Base-by-base conservation (phyloP, 2,797 vertebrate species). In the Naso thynnoides region DNA sequence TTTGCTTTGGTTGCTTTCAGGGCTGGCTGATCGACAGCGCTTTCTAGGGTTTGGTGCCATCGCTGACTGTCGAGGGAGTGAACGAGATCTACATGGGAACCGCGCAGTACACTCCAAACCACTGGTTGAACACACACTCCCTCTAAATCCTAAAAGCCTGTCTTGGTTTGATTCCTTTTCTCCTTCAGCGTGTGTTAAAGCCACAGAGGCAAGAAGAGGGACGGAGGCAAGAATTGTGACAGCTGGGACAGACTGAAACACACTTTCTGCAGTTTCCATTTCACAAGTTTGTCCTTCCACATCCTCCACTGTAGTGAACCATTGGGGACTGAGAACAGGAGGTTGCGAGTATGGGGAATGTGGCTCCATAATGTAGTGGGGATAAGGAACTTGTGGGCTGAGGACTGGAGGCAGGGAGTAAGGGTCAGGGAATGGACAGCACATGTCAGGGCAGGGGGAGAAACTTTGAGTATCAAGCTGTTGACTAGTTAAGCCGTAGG, bases 311-410 rank as follows among this genome's bases (percentile, higher is more conserved):
- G 38, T 19, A 3, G 31, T n/a, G 57, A 29, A 80, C 23, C 2
- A 45, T 15, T 89, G 86, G 66, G 89, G 92, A 70, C 88, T 91
- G 73, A 94, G 92, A 52, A 89, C 50, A 21, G 91, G 91, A 7
- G 89, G 90, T 1, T 92, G 90, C 0, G 79, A 85, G 49, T 90
- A 89, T 0, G 26, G 44, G 49, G 72, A 76, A 53, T 76, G 55
- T 0, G 33, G 19, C 21, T 87, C 80, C 38, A 55, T 41, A 16
- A n/a, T 4, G 48, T 73, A 10, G 21, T 36, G 59, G 5, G 11
- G 31, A 57, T 73, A 62, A 1, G 73, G 58, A 10, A 76, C n/a
- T 70, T 92, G 88, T 39, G 91, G 92, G 64, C 92, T 93, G 29
- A 93, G 91, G 39, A 88, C 82, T 0, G 91, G 89, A 16, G 91